Conservation (phyloP, 2,888 invertebrate genomes). For the Lycia hirtaria region DNA sequence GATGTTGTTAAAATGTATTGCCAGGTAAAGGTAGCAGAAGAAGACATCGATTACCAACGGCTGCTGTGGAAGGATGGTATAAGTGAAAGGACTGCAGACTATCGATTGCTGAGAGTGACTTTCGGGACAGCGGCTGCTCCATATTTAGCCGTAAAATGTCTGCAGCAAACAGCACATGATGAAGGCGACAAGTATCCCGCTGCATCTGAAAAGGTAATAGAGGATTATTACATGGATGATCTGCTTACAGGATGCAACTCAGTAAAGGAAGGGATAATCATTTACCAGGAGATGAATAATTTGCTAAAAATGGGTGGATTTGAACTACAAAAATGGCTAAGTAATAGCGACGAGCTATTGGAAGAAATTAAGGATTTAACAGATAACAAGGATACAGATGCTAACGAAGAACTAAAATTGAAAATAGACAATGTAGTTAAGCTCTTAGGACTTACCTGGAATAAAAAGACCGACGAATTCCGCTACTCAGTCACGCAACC, state of each 20-base stretch:
- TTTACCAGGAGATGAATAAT: constrained; percentile 38
- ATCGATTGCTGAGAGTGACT: constrained; percentile 40
- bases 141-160: constrained; percentile 43
- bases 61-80: not conserved
- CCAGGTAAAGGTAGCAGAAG: constrained; percentile 10
- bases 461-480: constrained; percentile 41
- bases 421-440: constrained; percentile 41
- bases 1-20: constrained; percentile 35
- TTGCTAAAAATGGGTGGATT: constrained; percentile 43
- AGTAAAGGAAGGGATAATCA: constrained; percentile 32
- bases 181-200: constrained; percentile 38
- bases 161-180: constrained; percentile 47
- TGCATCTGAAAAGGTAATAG: constrained; percentile 30
- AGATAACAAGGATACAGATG: no score
- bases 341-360: constrained; percentile 37
- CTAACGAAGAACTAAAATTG: constrained; percentile 39
- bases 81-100: constrained; percentile 22
- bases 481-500: constrained; percentile 42
- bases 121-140: no score
- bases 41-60: constrained; percentile 24
- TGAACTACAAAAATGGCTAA: constrained; percentile 47
- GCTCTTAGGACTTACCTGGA: constrained; percentile 49
- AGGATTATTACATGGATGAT: constrained; percentile 31
- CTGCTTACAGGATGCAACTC: constrained; percentile 38
- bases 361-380: constrained; percentile 43